These are phyloP conservation scores for Drosophila stalkeri DNA, from an alignment of 2,888 invertebrate species.

Conservation along the genomic window DNA sequence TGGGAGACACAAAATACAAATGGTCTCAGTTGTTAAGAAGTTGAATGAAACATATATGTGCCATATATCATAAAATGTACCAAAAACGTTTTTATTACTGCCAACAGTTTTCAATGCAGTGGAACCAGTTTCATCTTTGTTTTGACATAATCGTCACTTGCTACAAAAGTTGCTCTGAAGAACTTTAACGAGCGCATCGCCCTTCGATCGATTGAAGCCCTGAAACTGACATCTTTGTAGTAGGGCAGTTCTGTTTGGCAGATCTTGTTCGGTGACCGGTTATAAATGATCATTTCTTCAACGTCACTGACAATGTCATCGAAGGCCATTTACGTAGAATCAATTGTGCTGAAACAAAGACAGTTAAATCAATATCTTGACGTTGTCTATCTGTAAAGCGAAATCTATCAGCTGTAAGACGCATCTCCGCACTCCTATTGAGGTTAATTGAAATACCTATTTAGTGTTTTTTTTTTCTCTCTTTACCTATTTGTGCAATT, in stretches of 20 bases:
- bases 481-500: conserved; percentile 59
- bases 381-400: conserved; percentile 6
- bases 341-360: conserved; percentile 25
- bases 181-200: conserved; percentile 57
- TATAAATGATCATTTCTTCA: conserved; percentile 28
- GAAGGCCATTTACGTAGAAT: conserved; percentile 38
- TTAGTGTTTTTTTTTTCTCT: background rate
- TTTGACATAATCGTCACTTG: conserved; percentile 15
- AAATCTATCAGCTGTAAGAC: conserved; percentile 19
- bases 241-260: conserved; percentile 57
- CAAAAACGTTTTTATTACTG: background rate
- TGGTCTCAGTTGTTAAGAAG: conserved; percentile 14
- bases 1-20: conserved; percentile 8
- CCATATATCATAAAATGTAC: conserved; percentile 20
- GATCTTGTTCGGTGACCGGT: conserved; percentile 33
- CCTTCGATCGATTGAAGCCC: conserved; percentile 48
- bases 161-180: conserved; percentile 20
- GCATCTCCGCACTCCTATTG: conserved; percentile 39
- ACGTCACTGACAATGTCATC: conserved; percentile 14
- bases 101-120: background rate
- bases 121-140: conserved; percentile 33
- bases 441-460: conserved; percentile 71
- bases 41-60: conserved; percentile 38
- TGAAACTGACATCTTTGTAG: conserved; percentile 20
- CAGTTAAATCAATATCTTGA: conserved; percentile 13